Conservation (phyloP, 2,113 vertebrate genomes). For the Cyanoliseus patagonus region DNA sequence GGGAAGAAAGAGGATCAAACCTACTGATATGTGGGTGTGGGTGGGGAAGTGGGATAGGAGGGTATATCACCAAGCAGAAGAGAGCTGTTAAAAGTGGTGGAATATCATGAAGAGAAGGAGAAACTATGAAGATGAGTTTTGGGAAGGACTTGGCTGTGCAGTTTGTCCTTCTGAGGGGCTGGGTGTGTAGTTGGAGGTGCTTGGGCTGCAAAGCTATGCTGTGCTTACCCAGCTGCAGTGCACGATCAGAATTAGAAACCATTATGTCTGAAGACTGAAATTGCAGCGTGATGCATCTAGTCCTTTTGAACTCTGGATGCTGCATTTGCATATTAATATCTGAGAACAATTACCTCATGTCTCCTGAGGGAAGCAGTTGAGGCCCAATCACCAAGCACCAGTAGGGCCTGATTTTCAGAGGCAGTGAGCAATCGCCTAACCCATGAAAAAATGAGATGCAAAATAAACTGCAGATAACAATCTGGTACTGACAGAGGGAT, state of each 20-base stretch:
- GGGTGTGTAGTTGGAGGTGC: neutral
- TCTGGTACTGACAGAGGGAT: neutral
- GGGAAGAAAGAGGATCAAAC: neutral
- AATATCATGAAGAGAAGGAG: neutral
- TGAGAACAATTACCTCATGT: neutral
- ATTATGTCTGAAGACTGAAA: neutral
- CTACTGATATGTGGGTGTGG: neutral
- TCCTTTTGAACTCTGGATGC: conserved; percentile 26
- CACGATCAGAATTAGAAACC: neutral
- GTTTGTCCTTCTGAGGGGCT: neutral
- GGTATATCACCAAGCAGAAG: neutral
- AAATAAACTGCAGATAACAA: neutral
- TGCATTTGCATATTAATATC: conserved; percentile 2
- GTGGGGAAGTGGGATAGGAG: neutral
- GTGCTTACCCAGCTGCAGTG: neutral
- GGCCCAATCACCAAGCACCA: neutral
- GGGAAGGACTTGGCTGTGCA: neutral
- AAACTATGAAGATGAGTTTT: neutral
- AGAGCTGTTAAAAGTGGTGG: neutral
- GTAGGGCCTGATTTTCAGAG: neutral
- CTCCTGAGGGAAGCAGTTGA: neutral
- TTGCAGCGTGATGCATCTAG: neutral
- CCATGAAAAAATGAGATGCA: neutral
- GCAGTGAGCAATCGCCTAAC: neutral
- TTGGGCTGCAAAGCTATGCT: neutral